These are phyloP conservation scores for Hemicentrotus pulcherrimus DNA, from an alignment of 35 echinoderm and acorn worm genomes.

Conservation along the genomic window DNA sequence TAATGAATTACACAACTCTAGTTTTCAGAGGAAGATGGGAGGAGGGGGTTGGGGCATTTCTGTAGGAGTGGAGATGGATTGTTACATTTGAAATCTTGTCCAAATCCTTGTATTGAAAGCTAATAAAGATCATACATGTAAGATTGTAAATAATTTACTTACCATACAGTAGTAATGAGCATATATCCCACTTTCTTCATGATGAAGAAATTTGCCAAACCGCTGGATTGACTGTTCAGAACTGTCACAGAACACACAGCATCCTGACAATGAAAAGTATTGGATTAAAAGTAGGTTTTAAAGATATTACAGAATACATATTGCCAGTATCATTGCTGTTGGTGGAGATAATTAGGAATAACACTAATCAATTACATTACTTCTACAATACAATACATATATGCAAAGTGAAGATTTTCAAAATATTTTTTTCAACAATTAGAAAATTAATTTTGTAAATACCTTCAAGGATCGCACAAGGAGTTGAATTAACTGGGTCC, in stretches of 20 bases:
- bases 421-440: too few relatives aligned
- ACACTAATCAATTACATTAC: too few relatives aligned
- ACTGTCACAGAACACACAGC: conserved; percentile 57
- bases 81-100: too few relatives aligned
- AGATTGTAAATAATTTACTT: not conserved
- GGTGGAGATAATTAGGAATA: not conserved
- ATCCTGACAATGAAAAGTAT: not conserved
- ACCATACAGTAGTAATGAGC: conserved; percentile 71
- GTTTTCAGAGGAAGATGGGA: too few relatives aligned
- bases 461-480: not conserved
- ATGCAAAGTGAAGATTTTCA: too few relatives aligned
- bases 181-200: conserved; percentile 41
- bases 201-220: conserved; percentile 54
- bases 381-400: too few relatives aligned
- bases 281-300: not conserved
- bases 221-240: not conserved
- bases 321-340: not conserved
- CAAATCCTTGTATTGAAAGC: too few relatives aligned
- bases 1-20: too few relatives aligned
- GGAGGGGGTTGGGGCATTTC: too few relatives aligned
- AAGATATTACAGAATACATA: not conserved
- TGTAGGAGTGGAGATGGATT: too few relatives aligned
- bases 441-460: not conserved
- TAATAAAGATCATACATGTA: not conserved
- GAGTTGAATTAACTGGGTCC: not conserved